Evolutionary conservation across 2,888 invertebrate species (phyloP), one percentile per base, ranked within the genome.

Genomic region (Leptogaster cylindrica): DNA sequence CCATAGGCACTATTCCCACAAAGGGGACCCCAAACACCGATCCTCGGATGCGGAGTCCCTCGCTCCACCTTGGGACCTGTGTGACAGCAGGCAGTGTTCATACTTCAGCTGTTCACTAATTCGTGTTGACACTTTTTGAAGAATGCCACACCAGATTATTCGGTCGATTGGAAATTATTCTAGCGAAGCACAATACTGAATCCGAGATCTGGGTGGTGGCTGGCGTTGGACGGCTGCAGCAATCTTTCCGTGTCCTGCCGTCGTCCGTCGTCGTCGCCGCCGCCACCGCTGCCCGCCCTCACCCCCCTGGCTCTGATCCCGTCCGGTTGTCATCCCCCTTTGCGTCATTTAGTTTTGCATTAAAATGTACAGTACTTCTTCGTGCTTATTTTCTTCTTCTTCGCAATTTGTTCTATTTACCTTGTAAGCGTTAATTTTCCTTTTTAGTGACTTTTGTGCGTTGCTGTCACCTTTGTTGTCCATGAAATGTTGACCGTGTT

Each of bases 121-220:
- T 71, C 71, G 71, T 75, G 74, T 74, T 75, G 76, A 76, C 75
- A 74, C 72, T 74, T 74, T 73, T 73, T 73, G 72, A 75, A 74
- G 75, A 74, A 75, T 76, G 75, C 74, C 75, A 75, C 72, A 74
- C 72, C 74, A 71, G 73, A 76, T 76, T 73, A 75, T 72, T 69
- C 73, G 74, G 72, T 74, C 75, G 73, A 75, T 75, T 76, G 75
- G 71, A 71, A 71, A 72, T 71, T 71, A 70, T 65, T 71, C 65
- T 70, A 71, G 70, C 69, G 68, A 46, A 64, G 52, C 39, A 36
- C 65, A 65, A 51, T 65, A 51, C 65, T 39, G 65, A 39, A 23
- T 39, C 25, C 20, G 41, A 31, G 39, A 39, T 36, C 58, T 27
- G 41, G 41, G 36, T 25, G 36, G 25, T n/a, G 36, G 55, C 14